These are phyloP conservation scores for Lamprotornis superbus DNA, from an alignment of 2,113 vertebrate species.

Conservation along the genomic window DNA sequence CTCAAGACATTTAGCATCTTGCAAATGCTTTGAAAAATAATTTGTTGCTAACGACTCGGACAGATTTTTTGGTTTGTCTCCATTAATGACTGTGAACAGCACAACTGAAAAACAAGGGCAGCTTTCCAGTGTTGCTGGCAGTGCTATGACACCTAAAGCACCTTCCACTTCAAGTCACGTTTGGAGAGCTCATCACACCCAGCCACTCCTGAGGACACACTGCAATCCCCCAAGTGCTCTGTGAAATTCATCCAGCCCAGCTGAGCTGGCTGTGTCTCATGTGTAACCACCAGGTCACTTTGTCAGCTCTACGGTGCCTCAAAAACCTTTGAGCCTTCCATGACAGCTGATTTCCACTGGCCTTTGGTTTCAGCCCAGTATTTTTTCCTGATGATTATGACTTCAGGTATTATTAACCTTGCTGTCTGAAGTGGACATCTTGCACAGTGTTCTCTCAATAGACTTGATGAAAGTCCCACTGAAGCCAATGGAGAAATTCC, in stretches of 20 bases:
- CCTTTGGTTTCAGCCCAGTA: neutral
- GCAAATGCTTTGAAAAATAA: slow-evolving; percentile 12
- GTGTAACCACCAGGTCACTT: neutral
- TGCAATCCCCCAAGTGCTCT: neutral
- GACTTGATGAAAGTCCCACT: neutral
- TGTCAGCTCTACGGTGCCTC: neutral
- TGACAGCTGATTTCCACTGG: neutral
- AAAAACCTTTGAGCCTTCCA: neutral
- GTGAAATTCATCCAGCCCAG: neutral
- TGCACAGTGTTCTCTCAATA: neutral
- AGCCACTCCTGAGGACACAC: neutral
- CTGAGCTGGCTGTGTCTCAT: no score
- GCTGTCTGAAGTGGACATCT: neutral
- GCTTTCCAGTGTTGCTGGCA: neutral
- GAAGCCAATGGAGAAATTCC: neutral
- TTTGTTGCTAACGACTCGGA: neutral
- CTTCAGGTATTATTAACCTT: neutral
- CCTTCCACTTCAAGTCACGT: neutral
- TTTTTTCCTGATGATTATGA: neutral
- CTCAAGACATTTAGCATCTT: slow-evolving; percentile 15
- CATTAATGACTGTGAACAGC: neutral
- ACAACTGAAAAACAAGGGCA: neutral
- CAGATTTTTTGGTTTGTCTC: neutral
- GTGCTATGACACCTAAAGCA: neutral
- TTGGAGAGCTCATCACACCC: neutral